These are phyloP conservation scores for Neodiprion virginianus DNA, from an alignment of 1,140 invertebrate species.

Conservation along the genomic window DNA sequence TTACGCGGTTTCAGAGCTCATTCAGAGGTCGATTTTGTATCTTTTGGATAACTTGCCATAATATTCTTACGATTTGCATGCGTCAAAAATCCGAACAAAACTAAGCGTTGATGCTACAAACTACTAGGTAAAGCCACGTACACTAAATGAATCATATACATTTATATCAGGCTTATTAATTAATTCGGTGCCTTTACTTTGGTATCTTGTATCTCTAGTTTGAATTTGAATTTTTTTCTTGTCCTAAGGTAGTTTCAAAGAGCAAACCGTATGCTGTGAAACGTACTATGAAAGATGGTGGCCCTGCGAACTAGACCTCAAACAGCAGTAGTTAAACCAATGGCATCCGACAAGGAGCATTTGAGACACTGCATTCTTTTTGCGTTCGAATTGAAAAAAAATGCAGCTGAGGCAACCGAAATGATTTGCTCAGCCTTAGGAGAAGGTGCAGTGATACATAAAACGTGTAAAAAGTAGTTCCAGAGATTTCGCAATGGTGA, in stretches of 20 bases:
- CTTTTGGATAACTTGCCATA: conserved; percentile 16
- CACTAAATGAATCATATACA: too few species aligned
- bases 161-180: too few species aligned
- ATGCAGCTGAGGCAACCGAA: neutral
- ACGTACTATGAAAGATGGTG: too few species aligned
- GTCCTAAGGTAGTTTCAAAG: too few species aligned
- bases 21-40: neutral
- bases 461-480: neutral
- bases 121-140: too few species aligned
- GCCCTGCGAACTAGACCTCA: too few species aligned
- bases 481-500: conserved; percentile 22
- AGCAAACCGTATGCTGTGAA: too few species aligned
- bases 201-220: too few species aligned
- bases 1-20: conserved; percentile 6
- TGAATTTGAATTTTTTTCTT: too few species aligned
- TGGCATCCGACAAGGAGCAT: neutral
- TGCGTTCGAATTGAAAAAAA: neutral
- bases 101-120: neutral
- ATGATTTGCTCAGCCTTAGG: neutral
- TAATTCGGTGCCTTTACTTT: too few species aligned
- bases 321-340: neutral
- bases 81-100: neutral
- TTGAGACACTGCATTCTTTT: neutral
- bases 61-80: neutral
- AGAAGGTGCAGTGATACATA: neutral